These are phyloP conservation scores for Acestrorhynchus altus DNA, from an alignment of 2,797 vertebrate species.

Conservation along the genomic window DNA sequence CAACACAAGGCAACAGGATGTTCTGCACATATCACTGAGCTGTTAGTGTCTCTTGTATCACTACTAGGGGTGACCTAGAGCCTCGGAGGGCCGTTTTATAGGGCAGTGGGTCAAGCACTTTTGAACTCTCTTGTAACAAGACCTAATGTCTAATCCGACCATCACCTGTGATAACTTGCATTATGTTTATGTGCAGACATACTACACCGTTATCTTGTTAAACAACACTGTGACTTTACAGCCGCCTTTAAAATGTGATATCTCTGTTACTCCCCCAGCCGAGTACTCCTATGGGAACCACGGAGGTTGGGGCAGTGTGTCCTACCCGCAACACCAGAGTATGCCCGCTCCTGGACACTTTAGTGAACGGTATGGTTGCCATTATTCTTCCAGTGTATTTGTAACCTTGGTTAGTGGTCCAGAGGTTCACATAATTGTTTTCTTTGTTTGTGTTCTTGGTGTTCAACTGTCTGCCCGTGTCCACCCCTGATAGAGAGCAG, in stretches of 20 bases:
- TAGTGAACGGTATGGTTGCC: constrained; percentile 85
- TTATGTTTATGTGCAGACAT: too few relatives aligned
- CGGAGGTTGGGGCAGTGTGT: constrained; percentile 85
- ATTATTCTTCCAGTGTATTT: neutral
- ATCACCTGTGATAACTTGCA: too few relatives aligned
- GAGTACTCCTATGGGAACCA: constrained; percentile 93
- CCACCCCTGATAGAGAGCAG: constrained; percentile 88
- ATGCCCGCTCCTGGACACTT: constrained; percentile 95
- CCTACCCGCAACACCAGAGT: constrained; percentile 90
- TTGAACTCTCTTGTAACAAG: too few relatives aligned
- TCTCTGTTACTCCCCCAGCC: constrained; percentile 56
- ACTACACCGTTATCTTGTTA: too few relatives aligned
- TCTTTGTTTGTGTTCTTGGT: neutral
- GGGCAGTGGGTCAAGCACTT: too few relatives aligned
- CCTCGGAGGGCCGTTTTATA: too few relatives aligned
- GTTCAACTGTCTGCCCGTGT: constrained; percentile 73
- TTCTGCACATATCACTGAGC: too few relatives aligned
- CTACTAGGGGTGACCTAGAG: too few relatives aligned
- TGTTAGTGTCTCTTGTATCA: too few relatives aligned
- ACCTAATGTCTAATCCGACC: too few relatives aligned
- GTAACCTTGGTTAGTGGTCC: neutral
- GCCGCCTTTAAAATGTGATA: neutral
- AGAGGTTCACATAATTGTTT: neutral
- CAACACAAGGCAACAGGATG: too few relatives aligned
- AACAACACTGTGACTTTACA: too few relatives aligned